phyloP scores from a whole-genome alignment of 1,140 invertebrate genomes.

The Pemphigus obesinymphae region DNA sequence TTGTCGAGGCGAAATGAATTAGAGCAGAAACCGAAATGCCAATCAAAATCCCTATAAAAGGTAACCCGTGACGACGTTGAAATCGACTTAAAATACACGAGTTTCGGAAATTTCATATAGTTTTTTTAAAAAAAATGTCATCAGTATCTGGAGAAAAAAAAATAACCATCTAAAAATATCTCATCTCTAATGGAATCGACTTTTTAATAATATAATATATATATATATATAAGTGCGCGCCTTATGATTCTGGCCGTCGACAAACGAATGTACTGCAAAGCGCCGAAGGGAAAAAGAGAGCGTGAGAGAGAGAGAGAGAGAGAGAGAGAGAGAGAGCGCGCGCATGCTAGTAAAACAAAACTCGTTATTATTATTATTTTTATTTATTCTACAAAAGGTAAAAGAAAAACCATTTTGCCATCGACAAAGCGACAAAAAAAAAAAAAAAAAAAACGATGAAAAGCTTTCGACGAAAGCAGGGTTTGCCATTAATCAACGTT shows the following conservation, averaged over 20 bases:
- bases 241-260: not conserved
- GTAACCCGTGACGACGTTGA: not conserved
- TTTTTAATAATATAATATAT: not conserved
- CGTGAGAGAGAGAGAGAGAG: no score
- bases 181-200: not conserved
- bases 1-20: not conserved
- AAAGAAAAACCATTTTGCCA: not conserved
- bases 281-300: no score
- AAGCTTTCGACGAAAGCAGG: not conserved
- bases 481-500: not conserved
- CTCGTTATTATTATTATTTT: not conserved
- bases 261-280: no score
- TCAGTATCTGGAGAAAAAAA: not conserved
- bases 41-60: not conserved
- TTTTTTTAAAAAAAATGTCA: not conserved
- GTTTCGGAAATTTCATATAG: not conserved
- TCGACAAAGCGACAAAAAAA: not conserved
- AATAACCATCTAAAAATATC: not conserved
- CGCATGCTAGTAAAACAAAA: no score
- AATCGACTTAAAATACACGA: not conserved
- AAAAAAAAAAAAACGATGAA: not conserved
- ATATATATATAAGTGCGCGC: not conserved
- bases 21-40: not conserved
- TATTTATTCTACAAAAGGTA: not conserved
- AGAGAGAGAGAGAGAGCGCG: not conserved